Evolutionary conservation across 2,888 invertebrate species (phyloP).

Genomic region (Cremastobaeus sp.): DNA sequence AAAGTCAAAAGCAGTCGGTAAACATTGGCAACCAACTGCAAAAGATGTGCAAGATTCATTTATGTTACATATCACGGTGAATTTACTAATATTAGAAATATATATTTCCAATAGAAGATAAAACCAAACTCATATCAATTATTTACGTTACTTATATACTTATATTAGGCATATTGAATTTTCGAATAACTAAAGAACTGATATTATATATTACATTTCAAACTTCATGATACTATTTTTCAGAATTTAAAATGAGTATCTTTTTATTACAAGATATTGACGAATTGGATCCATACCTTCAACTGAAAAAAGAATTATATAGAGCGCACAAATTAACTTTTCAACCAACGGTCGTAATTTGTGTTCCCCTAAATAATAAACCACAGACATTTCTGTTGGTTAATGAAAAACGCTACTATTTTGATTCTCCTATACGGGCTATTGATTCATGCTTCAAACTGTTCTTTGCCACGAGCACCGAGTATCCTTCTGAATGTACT

Average conservation of each 20-base stretch:
- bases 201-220: constrained; percentile 4
- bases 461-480: neutral
- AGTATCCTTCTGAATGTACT: constrained; percentile 3
- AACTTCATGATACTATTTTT: no score
- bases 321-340: constrained; percentile 2
- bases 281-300: neutral
- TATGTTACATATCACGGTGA: constrained; percentile 13
- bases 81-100: no score
- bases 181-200: neutral
- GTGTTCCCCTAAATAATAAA: neutral
- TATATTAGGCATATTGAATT: neutral
- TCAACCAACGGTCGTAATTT: constrained; percentile 3
- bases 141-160: neutral
- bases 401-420: neutral
- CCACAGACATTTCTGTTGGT: neutral
- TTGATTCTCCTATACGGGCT: neutral
- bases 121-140: neutral
- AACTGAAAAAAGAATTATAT: constrained; percentile 4
- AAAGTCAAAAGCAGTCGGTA: constrained; percentile 20
- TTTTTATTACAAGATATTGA: constrained; percentile 6
- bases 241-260: no score
- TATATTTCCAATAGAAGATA: no score
- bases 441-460: constrained; percentile 11
- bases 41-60: constrained; percentile 24
- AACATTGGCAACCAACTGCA: constrained; percentile 27